Conservation (phyloP, 1,140 invertebrate species). For the Mactra quadrangularis region DNA sequence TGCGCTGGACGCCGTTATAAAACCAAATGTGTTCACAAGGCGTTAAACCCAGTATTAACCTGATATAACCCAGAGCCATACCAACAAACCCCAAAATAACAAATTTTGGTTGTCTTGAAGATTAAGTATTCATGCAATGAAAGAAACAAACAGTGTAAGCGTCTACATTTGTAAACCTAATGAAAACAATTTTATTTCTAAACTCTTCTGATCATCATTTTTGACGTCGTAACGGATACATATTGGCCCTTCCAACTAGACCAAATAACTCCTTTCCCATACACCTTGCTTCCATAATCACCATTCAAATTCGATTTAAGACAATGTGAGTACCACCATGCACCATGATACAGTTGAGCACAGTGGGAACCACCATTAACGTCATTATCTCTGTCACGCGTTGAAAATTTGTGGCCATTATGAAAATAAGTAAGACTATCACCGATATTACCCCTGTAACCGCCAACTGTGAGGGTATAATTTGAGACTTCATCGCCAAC, state of each 20-base stretch:
- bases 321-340: slow-evolving; percentile 34
- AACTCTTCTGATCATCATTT: too few relatives aligned
- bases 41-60: too few relatives aligned
- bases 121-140: too few relatives aligned
- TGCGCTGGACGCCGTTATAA: too few relatives aligned
- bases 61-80: too few relatives aligned
- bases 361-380: neutral
- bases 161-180: too few relatives aligned
- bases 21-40: too few relatives aligned
- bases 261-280: neutral
- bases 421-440: neutral
- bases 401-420: slow-evolving; percentile 9
- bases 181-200: too few relatives aligned
- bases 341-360: neutral
- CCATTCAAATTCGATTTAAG: slow-evolving; percentile 12
- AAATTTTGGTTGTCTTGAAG: too few relatives aligned
- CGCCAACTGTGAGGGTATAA: neutral
- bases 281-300: neutral
- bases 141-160: too few relatives aligned
- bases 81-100: too few relatives aligned
- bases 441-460: slow-evolving; percentile 6
- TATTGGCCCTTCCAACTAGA: neutral
- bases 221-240: too few relatives aligned
- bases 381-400: slow-evolving; percentile 43
- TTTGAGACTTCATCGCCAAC: neutral